A percentile compares a stretch with the other conserved stretches of the same genome.
These are phyloP conservation scores for Drosophila kambysellisi DNA, from an alignment of 2,888 invertebrate species.

Conservation along the genomic window DNA sequence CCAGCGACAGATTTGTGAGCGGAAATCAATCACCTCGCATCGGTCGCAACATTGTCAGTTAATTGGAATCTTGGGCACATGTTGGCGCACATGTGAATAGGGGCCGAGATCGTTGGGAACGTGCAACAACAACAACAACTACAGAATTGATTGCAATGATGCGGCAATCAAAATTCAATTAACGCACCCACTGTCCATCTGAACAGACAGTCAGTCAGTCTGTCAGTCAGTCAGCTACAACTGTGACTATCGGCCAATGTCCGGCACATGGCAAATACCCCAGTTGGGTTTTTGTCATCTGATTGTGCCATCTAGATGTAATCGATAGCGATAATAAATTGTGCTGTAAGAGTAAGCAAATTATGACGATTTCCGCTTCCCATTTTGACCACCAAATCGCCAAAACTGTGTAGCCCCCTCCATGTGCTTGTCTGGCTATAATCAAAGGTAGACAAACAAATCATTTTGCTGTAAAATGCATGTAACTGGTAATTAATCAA, in stretches of 20 bases:
- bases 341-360: neutral
- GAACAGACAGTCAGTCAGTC: neutral
- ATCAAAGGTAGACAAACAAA: neutral
- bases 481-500: constrained; percentile 75
- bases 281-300: too few relatives aligned
- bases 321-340: constrained; percentile 8
- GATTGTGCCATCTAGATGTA: neutral
- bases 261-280: constrained; percentile 13
- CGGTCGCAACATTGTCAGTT: constrained; percentile 57
- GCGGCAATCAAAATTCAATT: constrained; percentile 81
- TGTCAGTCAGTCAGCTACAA: constrained; percentile 10
- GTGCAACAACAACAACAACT: constrained; percentile 14
- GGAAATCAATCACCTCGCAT: constrained; percentile 72
- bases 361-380: neutral
- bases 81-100: constrained; percentile 47
- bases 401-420: too few relatives aligned
- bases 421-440: neutral
- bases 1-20: constrained; percentile 42
- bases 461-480: constrained; percentile 29
- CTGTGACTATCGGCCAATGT: constrained; percentile 5
- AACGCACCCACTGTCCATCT: constrained; percentile 43
- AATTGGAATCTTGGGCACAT: constrained; percentile 78
- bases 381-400: constrained; percentile 6
- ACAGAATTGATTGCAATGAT: constrained; percentile 65
- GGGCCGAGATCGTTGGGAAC: constrained; percentile 6